phyloP scores from a whole-genome alignment of 2,797 vertebrate species.

The Gymnothorax reevesii region DNA sequence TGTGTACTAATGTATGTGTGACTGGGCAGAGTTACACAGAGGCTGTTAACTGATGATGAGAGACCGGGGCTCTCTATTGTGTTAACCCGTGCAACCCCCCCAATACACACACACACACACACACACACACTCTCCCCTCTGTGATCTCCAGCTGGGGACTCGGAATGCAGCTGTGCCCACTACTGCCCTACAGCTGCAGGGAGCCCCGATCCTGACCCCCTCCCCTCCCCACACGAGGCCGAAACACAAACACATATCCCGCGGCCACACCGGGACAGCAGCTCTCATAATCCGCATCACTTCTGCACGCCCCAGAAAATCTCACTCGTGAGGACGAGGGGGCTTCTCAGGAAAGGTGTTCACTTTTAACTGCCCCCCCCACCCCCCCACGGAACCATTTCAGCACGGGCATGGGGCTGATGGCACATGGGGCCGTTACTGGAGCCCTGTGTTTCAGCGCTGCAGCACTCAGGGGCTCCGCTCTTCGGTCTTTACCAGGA shows the following conservation, averaged over 20 bases:
- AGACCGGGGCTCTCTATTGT: conserved; percentile 51
- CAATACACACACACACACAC: too few species aligned
- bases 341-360: neutral
- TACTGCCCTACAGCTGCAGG: conserved; percentile 49
- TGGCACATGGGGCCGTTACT: neutral
- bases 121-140: neutral
- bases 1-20: conserved; percentile 32
- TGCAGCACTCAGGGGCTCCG: neutral
- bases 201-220: conserved; percentile 28
- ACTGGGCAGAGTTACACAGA: conserved; percentile 57
- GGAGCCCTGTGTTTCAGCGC: too few species aligned
- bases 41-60: conserved; percentile 56
- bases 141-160: conserved; percentile 42
- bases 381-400: neutral
- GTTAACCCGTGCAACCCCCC: conserved; percentile 53
- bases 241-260: conserved; percentile 35
- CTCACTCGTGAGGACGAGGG: neutral
- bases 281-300: neutral
- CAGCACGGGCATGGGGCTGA: neutral
- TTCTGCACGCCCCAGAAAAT: neutral
- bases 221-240: neutral
- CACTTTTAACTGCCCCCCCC: neutral
- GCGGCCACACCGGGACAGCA: conserved; percentile 26
- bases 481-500: neutral
- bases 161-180: conserved; percentile 49